A percentile compares a stretch with the other conserved stretches of the same genome.
Evolutionary conservation across 2,113 vertebrate genomes (phyloP).

Genomic region (Oncorhynchus gorbuscha): DNA sequence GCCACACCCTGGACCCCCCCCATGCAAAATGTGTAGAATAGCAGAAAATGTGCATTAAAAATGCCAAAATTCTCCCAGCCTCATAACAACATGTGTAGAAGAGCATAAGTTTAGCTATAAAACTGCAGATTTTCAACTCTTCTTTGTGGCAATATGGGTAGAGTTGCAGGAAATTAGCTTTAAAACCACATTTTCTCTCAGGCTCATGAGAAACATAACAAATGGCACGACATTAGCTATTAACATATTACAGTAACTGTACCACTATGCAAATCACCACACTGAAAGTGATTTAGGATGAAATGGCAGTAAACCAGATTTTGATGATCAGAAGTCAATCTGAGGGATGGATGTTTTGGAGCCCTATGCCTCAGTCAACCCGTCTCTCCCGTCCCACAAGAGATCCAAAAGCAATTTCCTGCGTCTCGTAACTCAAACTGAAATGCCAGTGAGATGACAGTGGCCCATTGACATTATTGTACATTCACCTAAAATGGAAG

Average conservation of each 20-base stretch:
- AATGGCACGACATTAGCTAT: not conserved
- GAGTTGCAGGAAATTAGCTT: too few relatives aligned
- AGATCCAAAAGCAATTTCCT: slow-evolving; percentile 64
- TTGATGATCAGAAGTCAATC: slow-evolving; percentile 12
- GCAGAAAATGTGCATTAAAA: too few relatives aligned
- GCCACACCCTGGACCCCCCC: too few relatives aligned
- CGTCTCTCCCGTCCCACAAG: slow-evolving; percentile 24
- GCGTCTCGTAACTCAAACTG: slow-evolving; percentile 57
- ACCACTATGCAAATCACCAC: slow-evolving; percentile 6
- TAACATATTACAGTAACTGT: not conserved
- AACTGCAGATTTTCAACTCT: too few relatives aligned
- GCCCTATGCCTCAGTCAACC: slow-evolving; percentile 6
- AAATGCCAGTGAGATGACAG: slow-evolving; percentile 65
- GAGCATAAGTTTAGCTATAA: too few relatives aligned
- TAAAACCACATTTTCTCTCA: not conserved
- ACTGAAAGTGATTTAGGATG: not conserved
- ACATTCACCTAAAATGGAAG: slow-evolving; percentile 25
- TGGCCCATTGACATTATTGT: slow-evolving; percentile 46
- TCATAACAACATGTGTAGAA: too few relatives aligned
- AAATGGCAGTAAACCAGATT: not conserved
- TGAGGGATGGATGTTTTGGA: slow-evolving; percentile 11
- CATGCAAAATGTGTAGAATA: too few relatives aligned
- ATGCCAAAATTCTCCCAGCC: too few relatives aligned
- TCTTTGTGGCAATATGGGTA: too few relatives aligned
- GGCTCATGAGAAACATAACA: not conserved